Conservation (phyloP, 2,797 vertebrate species). For the Anguilla obscura region DNA sequence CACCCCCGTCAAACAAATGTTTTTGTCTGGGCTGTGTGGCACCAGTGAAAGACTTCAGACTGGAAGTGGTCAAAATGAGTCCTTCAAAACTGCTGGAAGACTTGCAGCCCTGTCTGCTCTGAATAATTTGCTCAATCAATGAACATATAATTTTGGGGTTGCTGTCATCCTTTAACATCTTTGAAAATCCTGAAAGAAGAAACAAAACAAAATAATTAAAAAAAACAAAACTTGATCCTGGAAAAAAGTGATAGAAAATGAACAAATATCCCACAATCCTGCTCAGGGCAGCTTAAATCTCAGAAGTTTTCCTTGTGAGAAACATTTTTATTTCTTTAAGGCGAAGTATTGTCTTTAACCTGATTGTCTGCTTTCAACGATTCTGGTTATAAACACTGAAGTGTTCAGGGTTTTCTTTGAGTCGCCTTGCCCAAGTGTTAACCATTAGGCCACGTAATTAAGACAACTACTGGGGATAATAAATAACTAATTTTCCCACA, state of each 20-base stretch:
- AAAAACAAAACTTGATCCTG: neutral
- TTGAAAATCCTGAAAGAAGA: neutral
- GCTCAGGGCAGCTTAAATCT: neutral
- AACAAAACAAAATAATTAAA: neutral
- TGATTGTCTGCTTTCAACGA: neutral
- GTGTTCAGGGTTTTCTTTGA: constrained; percentile 8
- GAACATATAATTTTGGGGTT: constrained; percentile 12
- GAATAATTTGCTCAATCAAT: neutral
- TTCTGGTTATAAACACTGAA: constrained; percentile 6
- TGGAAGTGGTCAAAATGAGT: constrained; percentile 7
- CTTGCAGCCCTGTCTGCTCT: neutral
- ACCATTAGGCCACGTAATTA: constrained; percentile 24
- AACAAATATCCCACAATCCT: neutral
- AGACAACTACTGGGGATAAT: constrained; percentile 28
- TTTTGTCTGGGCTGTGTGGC: constrained; percentile 13
- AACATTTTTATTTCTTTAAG: neutral
- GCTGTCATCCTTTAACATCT: neutral
- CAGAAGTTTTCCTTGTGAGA: neutral
- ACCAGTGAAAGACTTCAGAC: neutral
- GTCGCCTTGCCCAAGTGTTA: constrained; percentile 25
- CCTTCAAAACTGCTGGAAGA: neutral
- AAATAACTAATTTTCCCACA: constrained; percentile 24
- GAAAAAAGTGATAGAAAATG: neutral
- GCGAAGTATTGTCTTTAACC: neutral
- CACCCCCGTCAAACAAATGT: neutral